A percentile compares a stretch with the other conserved stretches of the same genome.
These are phyloP conservation scores for Apteryx owenii DNA, from an alignment of 2,113 vertebrate genomes.

Conservation along the genomic window DNA sequence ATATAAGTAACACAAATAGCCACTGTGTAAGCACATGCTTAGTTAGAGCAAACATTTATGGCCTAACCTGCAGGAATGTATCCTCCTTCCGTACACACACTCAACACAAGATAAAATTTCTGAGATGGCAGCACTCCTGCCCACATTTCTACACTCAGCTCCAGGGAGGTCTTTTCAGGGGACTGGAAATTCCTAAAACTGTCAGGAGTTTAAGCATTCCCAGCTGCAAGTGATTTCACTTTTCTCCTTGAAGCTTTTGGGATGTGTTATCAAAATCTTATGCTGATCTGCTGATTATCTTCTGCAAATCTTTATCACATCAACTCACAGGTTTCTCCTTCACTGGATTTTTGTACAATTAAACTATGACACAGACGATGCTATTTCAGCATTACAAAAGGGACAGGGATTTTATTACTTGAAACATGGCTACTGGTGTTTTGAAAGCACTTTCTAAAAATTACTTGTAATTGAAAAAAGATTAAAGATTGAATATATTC, in stretches of 20 bases:
- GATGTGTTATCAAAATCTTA: not conserved
- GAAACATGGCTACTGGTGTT: not conserved
- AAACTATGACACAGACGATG: not conserved
- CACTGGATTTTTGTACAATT: not conserved
- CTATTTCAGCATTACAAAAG: not conserved
- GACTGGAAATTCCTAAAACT: not conserved
- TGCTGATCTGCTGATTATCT: not conserved
- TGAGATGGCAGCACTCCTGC: not conserved
- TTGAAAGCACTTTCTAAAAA: not conserved
- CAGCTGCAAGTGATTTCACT: not conserved
- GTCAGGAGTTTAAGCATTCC: not conserved
- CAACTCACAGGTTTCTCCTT: not conserved
- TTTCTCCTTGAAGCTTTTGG: not conserved
- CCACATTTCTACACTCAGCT: not conserved
- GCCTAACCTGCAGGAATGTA: not conserved
- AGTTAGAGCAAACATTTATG: not conserved
- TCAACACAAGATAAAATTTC: not conserved
- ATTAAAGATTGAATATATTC: not conserved
- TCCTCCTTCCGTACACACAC: not conserved
- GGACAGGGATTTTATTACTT: not conserved
- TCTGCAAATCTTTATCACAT: not conserved
- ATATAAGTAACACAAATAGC: not conserved
- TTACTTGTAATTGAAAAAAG: not conserved
- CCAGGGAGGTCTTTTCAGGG: not conserved
- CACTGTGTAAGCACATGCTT: fast-evolving